Base-by-base conservation (phyloP, 2,113 vertebrate genomes). In the Acanthochromis polyacanthus region DNA sequence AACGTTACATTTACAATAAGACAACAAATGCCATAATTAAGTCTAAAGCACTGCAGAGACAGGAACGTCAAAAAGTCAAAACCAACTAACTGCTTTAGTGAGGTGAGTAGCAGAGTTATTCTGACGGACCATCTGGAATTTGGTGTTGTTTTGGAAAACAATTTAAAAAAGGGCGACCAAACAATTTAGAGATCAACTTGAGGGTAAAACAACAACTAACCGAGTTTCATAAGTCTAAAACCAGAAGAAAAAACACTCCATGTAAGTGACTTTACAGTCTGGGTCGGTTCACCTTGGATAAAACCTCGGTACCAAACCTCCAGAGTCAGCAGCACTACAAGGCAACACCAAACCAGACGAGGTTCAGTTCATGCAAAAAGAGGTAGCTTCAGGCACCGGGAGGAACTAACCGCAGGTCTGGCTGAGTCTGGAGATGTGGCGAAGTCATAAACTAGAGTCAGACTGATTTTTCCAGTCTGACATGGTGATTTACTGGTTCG, bases 171-270 rank as follows among this genome's bases (percentile, higher is more conserved):
- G 43, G 15, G 10, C 76, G 22, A 78, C 43, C 16, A 78, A 72
- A 82, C 32, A 28, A 7, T 56, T 70, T 15, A 43, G 28, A 84
- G 80, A 81, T 88, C 68, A 10, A 48, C 38, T 20, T 12, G 19
- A 52, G 82, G 43, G 28, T 62, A 83, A 81, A 17, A 60, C 19
- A 76, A 55, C 72, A 82, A 78, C 78, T 82, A 23, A 81, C 78
- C 67, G 66, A n/a, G 68, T 82, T 53, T 38, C 62, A 81, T 15
- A 23, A 17, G 56, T 78, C 5, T 30, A 14, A 8, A 51, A 51
- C 15, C 60, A 28, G 56, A n/a, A 51, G 22, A 40, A 17, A 32
- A 15, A 63, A 19, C 36, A 52, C 48, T 30, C 10, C 17, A 60
- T 12, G 64, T 28, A 51, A 16, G 20, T 52, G 68, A 71, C 25